These are phyloP conservation scores for Tetrao urogallus DNA, from an alignment of 2,113 vertebrate species.

Conservation along the genomic window DNA sequence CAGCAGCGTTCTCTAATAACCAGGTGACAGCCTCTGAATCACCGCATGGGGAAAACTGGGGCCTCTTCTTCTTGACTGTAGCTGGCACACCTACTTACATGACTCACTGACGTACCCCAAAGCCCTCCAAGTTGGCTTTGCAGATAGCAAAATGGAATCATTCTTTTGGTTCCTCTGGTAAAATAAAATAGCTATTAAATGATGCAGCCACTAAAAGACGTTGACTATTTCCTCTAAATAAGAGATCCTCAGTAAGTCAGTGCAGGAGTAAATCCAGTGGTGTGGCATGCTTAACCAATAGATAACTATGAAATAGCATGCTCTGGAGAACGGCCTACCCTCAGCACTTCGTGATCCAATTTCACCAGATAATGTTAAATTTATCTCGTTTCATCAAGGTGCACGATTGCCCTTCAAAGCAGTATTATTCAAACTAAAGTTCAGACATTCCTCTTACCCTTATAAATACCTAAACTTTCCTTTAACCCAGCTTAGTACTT, in stretches of 20 bases:
- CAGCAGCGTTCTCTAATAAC: background rate
- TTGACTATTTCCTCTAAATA: background rate
- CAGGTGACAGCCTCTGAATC: background rate
- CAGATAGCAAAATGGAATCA: background rate
- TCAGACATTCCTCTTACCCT: background rate
- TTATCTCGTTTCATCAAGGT: background rate
- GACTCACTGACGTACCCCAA: background rate
- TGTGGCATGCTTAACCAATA: background rate
- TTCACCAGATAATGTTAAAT: constrained; percentile 7
- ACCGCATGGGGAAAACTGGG: background rate
- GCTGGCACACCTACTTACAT: background rate
- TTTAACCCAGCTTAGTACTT: background rate
- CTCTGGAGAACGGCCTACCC: background rate
- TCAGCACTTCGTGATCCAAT: background rate
- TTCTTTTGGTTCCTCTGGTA: background rate
- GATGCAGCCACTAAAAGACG: background rate
- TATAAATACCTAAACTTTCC: background rate
- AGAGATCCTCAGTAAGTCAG: background rate
- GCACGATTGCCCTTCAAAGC: background rate
- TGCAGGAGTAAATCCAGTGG: background rate
- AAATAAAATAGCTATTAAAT: background rate
- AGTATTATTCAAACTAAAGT: background rate
- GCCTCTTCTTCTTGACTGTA: background rate
- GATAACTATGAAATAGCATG: background rate
- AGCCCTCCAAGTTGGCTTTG: background rate